phyloP scores from a whole-genome alignment of 2,888 invertebrate genomes.

The Lathronympha strigana region DNA sequence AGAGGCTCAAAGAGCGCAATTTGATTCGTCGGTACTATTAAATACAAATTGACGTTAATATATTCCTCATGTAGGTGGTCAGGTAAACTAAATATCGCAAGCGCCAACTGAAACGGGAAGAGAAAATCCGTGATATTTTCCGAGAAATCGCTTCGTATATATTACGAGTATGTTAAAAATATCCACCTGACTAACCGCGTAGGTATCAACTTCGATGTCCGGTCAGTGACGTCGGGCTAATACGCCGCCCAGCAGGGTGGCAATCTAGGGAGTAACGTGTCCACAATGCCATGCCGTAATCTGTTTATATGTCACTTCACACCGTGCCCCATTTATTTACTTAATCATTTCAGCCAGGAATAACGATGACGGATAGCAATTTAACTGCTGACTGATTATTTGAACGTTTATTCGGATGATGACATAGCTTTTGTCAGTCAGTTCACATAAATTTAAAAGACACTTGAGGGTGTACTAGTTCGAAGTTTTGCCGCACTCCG shows the following conservation, averaged over 20 bases:
- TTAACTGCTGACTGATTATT: constrained; percentile 33
- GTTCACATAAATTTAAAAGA: no score
- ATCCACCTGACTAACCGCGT: constrained; percentile 55
- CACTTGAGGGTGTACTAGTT: no score
- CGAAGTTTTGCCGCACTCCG: no score
- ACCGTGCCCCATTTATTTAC: constrained; percentile 37
- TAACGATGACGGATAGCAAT: constrained; percentile 31
- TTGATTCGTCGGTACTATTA: background rate
- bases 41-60: background rate
- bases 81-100: background rate
- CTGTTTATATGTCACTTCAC: constrained; percentile 44
- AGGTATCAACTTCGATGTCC: constrained; percentile 52
- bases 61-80: background rate
- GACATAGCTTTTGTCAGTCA: background rate
- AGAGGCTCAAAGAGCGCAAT: background rate
- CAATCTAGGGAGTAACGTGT: constrained; percentile 44
- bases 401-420: constrained; percentile 8
- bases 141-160: constrained; percentile 48
- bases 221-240: constrained; percentile 60
- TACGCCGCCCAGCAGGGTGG: constrained; percentile 52
- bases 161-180: constrained; percentile 31
- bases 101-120: background rate
- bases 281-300: constrained; percentile 44
- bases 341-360: constrained; percentile 20
- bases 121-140: constrained; percentile 6